Conservation (phyloP, 2,888 invertebrate genomes). For the Lissocephala sabroskyi region DNA sequence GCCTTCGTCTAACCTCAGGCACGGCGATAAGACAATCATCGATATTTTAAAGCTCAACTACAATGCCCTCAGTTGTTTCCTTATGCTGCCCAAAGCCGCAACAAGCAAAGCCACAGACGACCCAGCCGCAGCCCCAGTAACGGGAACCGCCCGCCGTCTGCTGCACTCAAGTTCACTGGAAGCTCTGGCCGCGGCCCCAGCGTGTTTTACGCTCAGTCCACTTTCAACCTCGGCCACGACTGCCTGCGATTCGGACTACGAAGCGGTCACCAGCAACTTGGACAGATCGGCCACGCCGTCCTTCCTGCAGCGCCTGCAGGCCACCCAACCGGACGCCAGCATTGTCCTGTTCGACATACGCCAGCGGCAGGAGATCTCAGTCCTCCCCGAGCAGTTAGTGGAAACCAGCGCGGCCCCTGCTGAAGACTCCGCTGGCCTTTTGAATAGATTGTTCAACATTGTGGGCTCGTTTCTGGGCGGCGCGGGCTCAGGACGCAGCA, state of each 20-base stretch:
- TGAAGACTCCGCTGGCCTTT: conserved; percentile 32
- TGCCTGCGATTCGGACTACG: conserved; percentile 32
- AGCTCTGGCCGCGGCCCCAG: conserved; percentile 40
- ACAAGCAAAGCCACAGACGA: conserved; percentile 8
- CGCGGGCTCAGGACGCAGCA: conserved; percentile 49
- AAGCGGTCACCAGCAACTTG: conserved; percentile 37
- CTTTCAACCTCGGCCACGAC: conserved; percentile 38
- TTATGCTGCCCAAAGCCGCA: conserved; percentile 60
- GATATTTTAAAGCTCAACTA: conserved; percentile 66
- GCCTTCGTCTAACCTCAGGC: conserved; percentile 38
- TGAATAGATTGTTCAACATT: conserved; percentile 57
- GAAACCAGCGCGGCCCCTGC: conserved; percentile 11
- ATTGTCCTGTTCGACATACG: conserved; percentile 67
- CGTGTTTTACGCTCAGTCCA: conserved; percentile 39
- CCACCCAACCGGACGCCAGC: conserved; percentile 44
- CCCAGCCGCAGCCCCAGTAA: background rate
- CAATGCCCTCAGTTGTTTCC: conserved; percentile 65
- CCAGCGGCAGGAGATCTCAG: conserved; percentile 29
- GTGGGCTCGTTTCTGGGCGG: too few species aligned
- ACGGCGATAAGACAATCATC: conserved; percentile 61
- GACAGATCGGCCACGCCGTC: conserved; percentile 23
- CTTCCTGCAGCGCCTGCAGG: conserved; percentile 48
- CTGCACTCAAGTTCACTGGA: conserved; percentile 60
- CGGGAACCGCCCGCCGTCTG: conserved; percentile 21
- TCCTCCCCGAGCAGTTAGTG: conserved; percentile 7